Conservation (phyloP, 1,140 invertebrate genomes). For the Akabosia matsudoensis region DNA sequence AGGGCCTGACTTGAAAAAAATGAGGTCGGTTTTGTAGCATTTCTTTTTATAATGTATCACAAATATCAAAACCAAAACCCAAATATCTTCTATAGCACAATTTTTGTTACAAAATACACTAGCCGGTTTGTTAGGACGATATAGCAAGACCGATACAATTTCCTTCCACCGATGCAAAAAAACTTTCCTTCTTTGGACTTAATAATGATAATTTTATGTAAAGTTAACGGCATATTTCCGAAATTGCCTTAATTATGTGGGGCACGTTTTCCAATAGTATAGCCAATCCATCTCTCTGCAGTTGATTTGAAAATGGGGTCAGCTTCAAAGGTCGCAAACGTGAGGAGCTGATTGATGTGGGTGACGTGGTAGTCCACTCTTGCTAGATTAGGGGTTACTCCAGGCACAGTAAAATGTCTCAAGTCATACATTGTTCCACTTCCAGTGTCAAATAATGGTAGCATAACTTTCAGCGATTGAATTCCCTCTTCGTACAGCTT, state of each 20-base stretch:
- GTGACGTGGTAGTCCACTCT: slow-evolving; percentile 98
- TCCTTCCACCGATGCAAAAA: too few relatives aligned
- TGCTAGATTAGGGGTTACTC: slow-evolving; percentile 69
- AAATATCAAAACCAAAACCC: neutral
- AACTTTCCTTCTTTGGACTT: too few relatives aligned
- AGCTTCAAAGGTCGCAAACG: slow-evolving; percentile 81
- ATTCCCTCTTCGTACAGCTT: slow-evolving; percentile 81
- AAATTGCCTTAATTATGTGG: slow-evolving; percentile 91
- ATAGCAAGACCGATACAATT: too few relatives aligned
- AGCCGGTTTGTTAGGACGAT: too few relatives aligned
- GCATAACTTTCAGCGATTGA: slow-evolving; percentile 79
- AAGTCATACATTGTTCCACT: slow-evolving; percentile 96
- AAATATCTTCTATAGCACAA: neutral
- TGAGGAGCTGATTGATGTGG: slow-evolving; percentile 91
- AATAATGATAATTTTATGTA: too few relatives aligned
- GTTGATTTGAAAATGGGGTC: slow-evolving; percentile 78
- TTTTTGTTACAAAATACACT: too few relatives aligned
- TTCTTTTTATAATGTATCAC: neutral
- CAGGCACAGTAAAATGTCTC: slow-evolving; percentile 78
- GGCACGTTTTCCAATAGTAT: slow-evolving; percentile 90
- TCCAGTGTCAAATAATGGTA: slow-evolving; percentile 92
- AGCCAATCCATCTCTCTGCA: slow-evolving; percentile 89
- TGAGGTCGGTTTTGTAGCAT: too few relatives aligned
- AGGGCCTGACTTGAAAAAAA: too few relatives aligned
- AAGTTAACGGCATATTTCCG: too few relatives aligned